Conservation (phyloP, 2,113 vertebrate genomes). For the Arenaria interpres region DNA sequence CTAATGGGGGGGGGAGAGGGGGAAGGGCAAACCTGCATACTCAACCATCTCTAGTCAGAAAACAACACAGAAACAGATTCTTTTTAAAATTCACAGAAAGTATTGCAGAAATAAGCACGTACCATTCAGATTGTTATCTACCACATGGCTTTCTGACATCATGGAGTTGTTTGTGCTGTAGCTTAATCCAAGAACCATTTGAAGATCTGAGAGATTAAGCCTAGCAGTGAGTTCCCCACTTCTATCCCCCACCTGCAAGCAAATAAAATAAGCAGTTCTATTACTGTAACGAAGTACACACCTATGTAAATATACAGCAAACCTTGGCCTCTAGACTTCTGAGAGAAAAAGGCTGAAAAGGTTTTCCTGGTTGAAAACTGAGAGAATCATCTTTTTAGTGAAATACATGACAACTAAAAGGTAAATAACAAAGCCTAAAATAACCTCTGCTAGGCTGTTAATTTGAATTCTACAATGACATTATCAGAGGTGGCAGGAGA, state of each 20-base stretch:
- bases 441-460: background rate
- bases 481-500: background rate
- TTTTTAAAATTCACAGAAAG: background rate
- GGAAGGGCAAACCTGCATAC: background rate
- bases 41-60: background rate
- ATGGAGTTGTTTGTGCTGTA: slow-evolving; percentile 90
- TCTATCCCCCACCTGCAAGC: slow-evolving; percentile 84
- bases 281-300: background rate
- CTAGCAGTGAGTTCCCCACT: slow-evolving; percentile 94
- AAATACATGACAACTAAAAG: background rate
- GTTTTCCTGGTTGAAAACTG: background rate
- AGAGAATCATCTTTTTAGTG: background rate
- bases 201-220: slow-evolving; percentile 94
- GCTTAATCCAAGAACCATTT: slow-evolving; percentile 91
- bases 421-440: background rate
- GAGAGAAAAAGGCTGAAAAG: background rate
- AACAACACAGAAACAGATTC: background rate
- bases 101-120: background rate
- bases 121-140: slow-evolving; percentile 83
- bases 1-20: no score
- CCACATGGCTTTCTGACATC: slow-evolving; percentile 83
- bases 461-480: background rate
- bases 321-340: background rate
- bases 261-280: background rate
- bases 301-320: background rate